These are phyloP conservation scores for Agrotis exclamationis DNA, from an alignment of 2,888 invertebrate species.

Conservation along the genomic window DNA sequence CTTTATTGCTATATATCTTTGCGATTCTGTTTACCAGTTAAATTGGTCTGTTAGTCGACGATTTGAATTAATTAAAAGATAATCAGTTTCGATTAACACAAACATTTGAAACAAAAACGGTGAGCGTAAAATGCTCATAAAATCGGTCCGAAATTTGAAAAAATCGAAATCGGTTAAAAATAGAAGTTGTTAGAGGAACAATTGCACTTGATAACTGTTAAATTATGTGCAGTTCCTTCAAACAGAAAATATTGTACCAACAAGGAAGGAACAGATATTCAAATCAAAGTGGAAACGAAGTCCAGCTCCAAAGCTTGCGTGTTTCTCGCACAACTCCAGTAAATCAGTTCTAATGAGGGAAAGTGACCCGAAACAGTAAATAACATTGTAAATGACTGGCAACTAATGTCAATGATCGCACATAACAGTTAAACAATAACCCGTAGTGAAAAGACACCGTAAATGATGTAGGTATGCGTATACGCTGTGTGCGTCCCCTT, in stretches of 20 bases:
- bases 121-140: too few species aligned
- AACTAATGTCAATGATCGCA: slow-evolving; percentile 44
- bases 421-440: slow-evolving; percentile 32
- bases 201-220: not conserved
- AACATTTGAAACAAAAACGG: not conserved
- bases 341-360: slow-evolving; percentile 51
- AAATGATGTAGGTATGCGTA: slow-evolving; percentile 46
- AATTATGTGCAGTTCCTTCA: not conserved
- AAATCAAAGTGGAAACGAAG: slow-evolving; percentile 23
- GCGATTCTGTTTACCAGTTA: not conserved
- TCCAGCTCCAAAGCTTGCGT: slow-evolving; percentile 29
- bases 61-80: not conserved
- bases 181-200: not conserved
- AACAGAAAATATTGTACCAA: slow-evolving; percentile 7
- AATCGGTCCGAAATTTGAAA: too few species aligned
- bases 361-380: slow-evolving; percentile 51
- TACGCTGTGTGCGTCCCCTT: slow-evolving; percentile 45
- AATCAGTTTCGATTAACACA: not conserved
- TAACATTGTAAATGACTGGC: slow-evolving; percentile 21
- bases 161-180: too few species aligned
- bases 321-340: slow-evolving; percentile 30
- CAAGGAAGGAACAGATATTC: slow-evolving; percentile 5
- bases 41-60: slow-evolving; percentile 12
- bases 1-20: slow-evolving; percentile 14
- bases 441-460: slow-evolving; percentile 46